Evolutionary conservation across 1,140 invertebrate genomes (phyloP), one percentile per base, ranked within the genome.

Genomic region (Listronotus oregonensis): DNA sequence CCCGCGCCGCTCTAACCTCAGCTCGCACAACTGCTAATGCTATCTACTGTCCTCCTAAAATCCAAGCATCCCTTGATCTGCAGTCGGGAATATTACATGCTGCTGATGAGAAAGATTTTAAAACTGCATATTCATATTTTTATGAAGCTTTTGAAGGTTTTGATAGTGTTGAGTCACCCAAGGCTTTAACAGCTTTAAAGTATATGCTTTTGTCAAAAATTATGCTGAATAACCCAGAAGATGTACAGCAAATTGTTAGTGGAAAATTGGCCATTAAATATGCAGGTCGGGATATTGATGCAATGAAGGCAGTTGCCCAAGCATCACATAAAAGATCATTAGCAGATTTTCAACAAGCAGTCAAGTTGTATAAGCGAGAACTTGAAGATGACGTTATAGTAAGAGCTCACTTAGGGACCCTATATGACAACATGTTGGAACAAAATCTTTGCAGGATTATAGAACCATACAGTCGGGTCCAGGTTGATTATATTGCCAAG

Each of bases 111-210:
- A 89, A 93, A 76, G 98, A 99, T 78, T 99, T 99, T 79, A 99
- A 99, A 85, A 99, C 97, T 70, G 98, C 97, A 39, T 99, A 97
- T 80, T 99, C 97, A 40, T 99, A 99, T 79, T 99, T 99, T 79
- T 99, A 99, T 82, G 98, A 99, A 85, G 97, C 97, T 39, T 99
- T 99, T 82, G 98, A 99, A 85, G 96, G 96, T 66, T 99, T 97
- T 81, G 96, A 99, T 80, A 96, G 94, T 70, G 91, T 97, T 14
- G 95, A 98, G 75, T 90, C 86, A 74, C 88, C 89, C 11, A 97
- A 95, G 80, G 97, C 97, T 9, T 80, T 99, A 3, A 93, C 89
- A 42, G 94, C 95, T 17, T 82, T 99, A 1, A 99, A 99, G 78
- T 99, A 99, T 80, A 99, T 99, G 97, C 85, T 99, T 61, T 79